These are phyloP conservation scores for Geotrypetes seraphini DNA, from an alignment of 2,797 vertebrate genomes.

Conservation along the genomic window DNA sequence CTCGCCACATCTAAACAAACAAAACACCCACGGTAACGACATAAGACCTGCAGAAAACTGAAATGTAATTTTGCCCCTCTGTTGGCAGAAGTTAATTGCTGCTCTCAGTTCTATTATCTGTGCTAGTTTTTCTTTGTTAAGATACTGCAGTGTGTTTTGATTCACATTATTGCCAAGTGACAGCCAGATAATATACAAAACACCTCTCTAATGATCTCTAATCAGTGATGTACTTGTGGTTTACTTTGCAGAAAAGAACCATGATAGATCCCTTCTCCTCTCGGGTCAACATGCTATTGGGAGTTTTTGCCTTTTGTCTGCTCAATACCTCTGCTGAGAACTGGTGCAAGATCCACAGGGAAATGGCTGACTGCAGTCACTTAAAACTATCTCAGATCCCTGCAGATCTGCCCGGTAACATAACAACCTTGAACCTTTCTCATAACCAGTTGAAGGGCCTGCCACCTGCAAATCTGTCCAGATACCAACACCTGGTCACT, in stretches of 20 bases:
- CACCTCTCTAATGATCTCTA: no score
- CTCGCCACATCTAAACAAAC: no score
- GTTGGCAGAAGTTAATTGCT: no score
- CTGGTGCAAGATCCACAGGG: slow-evolving; percentile 42
- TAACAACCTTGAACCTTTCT: slow-evolving; percentile 73
- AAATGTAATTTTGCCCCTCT: no score
- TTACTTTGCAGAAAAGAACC: slow-evolving; percentile 16
- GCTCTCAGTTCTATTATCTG: no score
- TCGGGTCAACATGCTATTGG: slow-evolving; percentile 9
- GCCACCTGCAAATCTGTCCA: slow-evolving; percentile 45
- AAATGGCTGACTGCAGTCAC: slow-evolving; percentile 80
- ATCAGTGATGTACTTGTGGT: no score
- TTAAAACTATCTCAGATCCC: slow-evolving; percentile 67
- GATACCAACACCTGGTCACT: slow-evolving; percentile 55
- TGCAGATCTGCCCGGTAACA: slow-evolving; percentile 65
- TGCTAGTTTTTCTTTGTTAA: no score
- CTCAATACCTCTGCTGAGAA: neutral
- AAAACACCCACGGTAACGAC: no score
- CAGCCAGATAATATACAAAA: no score
- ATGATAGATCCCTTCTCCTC: slow-evolving; percentile 5
- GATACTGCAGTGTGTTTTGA: no score
- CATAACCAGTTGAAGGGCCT: slow-evolving; percentile 70
- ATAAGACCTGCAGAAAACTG: no score
- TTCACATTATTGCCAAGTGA: neutral
- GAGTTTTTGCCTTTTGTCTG: slow-evolving; percentile 1